Evolutionary conservation across 1,140 invertebrate species (phyloP), one percentile per base, ranked within the genome.

Genomic region (Magallana ariakensis): DNA sequence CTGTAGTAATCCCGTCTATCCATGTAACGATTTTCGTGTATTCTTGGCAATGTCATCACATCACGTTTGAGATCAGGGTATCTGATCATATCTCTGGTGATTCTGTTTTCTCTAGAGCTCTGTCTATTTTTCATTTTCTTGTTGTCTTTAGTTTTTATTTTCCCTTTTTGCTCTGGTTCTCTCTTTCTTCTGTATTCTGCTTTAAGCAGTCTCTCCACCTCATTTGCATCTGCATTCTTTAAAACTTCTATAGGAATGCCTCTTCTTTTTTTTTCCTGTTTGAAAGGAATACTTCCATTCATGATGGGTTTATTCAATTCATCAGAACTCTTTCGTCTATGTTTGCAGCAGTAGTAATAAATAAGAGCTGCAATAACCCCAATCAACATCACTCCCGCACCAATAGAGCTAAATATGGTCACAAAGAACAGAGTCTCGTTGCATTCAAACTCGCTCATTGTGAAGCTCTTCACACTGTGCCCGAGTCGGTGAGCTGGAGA

Each of bases 321-420:
- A 16, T 57, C 8, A 16, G 54, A 8, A 2, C 54, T 46, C n/a
- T 66, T 57, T 81, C 84, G 87, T n/a, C 88, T 81, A 80, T 86
- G 82, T 58, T 88, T 88, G 16, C 84, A 62, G 58, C 85, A 90
- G 57, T 86, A 90, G 55, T 89, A 87, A 70, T 89, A 92, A 11
- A 89, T 88, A 16, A 90, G 80, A 54, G 82, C 85, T 11, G 58
- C 84, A n/a, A 90, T 83, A 4, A 89, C 22, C 16, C 80, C 87
- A 15, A 90, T 88, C 0, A 91, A 15, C 54, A 92, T 80, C n/a
- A 89, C 75, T 0, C 91, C 60, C 1, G 58, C 85, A 15, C 89
- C 90, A 0, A 91, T 62, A 16, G 89, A 89, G 11, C 90, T 89
- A 80, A 92, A 90, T 15, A 92, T 85, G 11, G 89, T 88, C 11